Percentiles rank a stretch among this genome's conserved stretches.
Conservation (phyloP, 2,113 vertebrate species). For the Xiphophorus couchianus region DNA sequence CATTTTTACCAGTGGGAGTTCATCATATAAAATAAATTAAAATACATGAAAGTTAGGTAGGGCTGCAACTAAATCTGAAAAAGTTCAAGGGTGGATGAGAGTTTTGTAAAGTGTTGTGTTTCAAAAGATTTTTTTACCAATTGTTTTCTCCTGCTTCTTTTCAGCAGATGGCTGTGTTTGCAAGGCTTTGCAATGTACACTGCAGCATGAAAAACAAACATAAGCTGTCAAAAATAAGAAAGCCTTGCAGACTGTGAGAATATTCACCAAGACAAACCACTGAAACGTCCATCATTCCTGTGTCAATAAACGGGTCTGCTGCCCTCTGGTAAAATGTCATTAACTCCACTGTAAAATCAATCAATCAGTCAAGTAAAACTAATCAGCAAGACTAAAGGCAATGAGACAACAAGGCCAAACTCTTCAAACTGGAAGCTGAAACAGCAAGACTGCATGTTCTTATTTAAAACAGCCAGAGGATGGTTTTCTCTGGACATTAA, state of each 20-base stretch:
- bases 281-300: neutral
- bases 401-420: conserved; percentile 8
- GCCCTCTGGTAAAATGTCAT: conserved; percentile 5
- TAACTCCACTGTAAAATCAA: conserved; percentile 1
- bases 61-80: neutral
- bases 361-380: conserved; percentile 17
- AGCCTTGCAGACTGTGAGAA: neutral
- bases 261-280: neutral
- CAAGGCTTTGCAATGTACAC: conserved; percentile 23
- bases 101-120: neutral
- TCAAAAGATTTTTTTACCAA: neutral
- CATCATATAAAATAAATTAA: too few relatives aligned
- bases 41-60: too few relatives aligned
- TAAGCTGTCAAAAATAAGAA: conserved; percentile 10
- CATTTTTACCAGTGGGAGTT: too few relatives aligned
- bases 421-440: neutral
- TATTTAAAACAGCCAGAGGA: neutral
- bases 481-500: neutral
- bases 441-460: neutral
- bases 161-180: conserved; percentile 30
- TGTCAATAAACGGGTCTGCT: conserved; percentile 14
- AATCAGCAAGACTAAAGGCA: conserved; percentile 13
- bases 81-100: neutral
- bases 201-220: conserved; percentile 23
- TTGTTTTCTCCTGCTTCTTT: neutral